Percentiles rank a stretch among this genome's conserved stretches.
Conservation (phyloP, 2,888 invertebrate species). For the Chymomyza amoena region DNA sequence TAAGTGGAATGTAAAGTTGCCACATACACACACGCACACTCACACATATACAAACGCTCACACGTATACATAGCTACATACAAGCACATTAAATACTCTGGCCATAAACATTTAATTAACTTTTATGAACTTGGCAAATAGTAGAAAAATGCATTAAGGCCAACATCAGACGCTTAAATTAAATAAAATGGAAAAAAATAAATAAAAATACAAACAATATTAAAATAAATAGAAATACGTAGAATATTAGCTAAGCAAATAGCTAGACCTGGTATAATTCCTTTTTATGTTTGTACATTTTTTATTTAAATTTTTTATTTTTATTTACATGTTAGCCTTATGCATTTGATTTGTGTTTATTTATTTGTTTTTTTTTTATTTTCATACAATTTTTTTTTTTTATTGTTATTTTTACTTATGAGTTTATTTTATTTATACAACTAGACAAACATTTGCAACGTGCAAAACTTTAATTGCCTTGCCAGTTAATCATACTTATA, state of each 20-base stretch:
- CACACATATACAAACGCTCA: slow-evolving; percentile 38
- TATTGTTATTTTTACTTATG: slow-evolving; percentile 3
- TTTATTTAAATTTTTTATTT: slow-evolving; percentile 14
- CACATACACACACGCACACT: slow-evolving; percentile 32
- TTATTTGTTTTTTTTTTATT: slow-evolving; percentile 28
- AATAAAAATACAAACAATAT: neutral
- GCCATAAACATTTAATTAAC: slow-evolving; percentile 70
- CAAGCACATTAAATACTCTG: slow-evolving; percentile 35
- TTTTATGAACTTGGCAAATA: slow-evolving; percentile 65
- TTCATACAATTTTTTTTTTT: neutral
- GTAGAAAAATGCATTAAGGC: slow-evolving; percentile 43
- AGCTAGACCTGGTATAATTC: neutral
- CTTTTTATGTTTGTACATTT: neutral
- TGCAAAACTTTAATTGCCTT: slow-evolving; percentile 59
- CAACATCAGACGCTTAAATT: slow-evolving; percentile 4
- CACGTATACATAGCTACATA: slow-evolving; percentile 38
- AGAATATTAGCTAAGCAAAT: neutral
- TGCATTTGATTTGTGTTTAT: slow-evolving; percentile 42
- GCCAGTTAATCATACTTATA: slow-evolving; percentile 25
- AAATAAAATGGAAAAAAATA: slow-evolving; percentile 17
- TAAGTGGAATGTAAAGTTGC: neutral
- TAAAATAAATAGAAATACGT: slow-evolving; percentile 8
- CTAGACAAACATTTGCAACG: slow-evolving; percentile 48
- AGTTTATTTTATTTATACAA: slow-evolving; percentile 31
- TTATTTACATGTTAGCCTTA: slow-evolving; percentile 30